Conservation (phyloP, 2,113 vertebrate species). For the Strix uralensis region DNA sequence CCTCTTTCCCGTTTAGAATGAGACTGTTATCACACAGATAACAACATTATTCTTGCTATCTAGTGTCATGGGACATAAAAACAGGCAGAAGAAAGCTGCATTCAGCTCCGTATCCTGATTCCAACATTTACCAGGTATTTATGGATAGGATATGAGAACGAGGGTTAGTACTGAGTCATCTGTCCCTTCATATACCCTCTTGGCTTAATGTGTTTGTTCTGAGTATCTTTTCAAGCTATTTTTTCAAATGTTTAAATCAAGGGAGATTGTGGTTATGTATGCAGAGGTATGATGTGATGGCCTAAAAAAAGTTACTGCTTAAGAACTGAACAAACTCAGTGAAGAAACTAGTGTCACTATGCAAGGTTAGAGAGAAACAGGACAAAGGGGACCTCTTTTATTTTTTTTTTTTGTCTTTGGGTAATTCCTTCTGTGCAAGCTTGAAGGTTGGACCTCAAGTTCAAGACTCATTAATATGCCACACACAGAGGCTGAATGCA, state of each 20-base stretch:
- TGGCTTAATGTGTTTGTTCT: background rate
- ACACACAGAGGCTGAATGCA: constrained; percentile 25
- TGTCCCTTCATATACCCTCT: background rate
- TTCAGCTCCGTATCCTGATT: background rate
- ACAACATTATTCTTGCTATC: background rate
- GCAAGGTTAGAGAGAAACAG: background rate
- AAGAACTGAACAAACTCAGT: background rate
- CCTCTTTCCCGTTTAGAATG: background rate
- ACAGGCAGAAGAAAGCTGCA: background rate
- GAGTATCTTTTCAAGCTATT: background rate
- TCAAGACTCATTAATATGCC: constrained; percentile 49
- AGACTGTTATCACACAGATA: background rate
- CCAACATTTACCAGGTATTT: background rate
- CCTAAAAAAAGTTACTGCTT: background rate
- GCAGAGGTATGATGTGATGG: background rate
- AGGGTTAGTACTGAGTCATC: background rate
- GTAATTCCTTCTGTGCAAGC: background rate
- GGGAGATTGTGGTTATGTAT: background rate
- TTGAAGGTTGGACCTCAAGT: constrained; percentile 60
- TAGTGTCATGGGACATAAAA: background rate
- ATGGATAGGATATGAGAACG: background rate
- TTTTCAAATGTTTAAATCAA: background rate
- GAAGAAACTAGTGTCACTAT: background rate
- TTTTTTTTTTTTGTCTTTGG: background rate
- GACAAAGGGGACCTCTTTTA: background rate